Evolutionary conservation across 2,797 vertebrate species (phyloP).

Genomic region (Pipistrellus pygmaeus): DNA sequence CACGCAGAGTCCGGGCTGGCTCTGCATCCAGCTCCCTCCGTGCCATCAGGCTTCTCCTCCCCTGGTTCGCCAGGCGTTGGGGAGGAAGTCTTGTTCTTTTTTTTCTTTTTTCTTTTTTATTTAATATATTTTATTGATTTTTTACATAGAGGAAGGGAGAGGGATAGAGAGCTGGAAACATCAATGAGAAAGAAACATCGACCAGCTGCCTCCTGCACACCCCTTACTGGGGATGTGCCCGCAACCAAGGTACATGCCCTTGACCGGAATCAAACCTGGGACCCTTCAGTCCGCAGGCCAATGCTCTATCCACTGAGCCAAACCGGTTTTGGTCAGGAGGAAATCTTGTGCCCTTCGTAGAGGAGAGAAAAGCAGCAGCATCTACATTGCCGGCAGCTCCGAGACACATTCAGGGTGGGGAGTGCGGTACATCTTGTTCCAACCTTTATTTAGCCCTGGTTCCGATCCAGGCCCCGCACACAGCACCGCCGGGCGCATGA

Average conservation of each 20-base stretch:
- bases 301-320: too few species aligned
- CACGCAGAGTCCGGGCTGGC: accelerated
- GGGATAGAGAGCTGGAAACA: too few species aligned
- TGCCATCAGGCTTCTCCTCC: not conserved
- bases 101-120: too few species aligned
- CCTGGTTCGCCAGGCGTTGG: accelerated
- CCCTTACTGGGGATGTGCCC: too few species aligned
- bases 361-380: conserved; percentile 23
- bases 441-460: conserved; percentile 47
- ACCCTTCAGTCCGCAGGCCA: too few species aligned
- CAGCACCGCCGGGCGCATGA: not conserved
- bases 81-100: not conserved
- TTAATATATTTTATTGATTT: too few species aligned
- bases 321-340: not conserved
- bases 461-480: conserved; percentile 15
- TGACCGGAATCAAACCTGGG: too few species aligned
- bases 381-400: not conserved
- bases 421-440: conserved; percentile 23
- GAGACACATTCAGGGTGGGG: not conserved
- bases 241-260: too few species aligned
- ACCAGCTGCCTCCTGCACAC: too few species aligned
- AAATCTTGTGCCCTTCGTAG: not conserved
- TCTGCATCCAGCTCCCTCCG: accelerated
- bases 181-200: too few species aligned
- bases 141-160: too few species aligned